Percentiles rank a stretch among this genome's conserved stretches.
phyloP scores from a whole-genome alignment of 1,140 invertebrate genomes.

The Hirudo medicinalis region DNA sequence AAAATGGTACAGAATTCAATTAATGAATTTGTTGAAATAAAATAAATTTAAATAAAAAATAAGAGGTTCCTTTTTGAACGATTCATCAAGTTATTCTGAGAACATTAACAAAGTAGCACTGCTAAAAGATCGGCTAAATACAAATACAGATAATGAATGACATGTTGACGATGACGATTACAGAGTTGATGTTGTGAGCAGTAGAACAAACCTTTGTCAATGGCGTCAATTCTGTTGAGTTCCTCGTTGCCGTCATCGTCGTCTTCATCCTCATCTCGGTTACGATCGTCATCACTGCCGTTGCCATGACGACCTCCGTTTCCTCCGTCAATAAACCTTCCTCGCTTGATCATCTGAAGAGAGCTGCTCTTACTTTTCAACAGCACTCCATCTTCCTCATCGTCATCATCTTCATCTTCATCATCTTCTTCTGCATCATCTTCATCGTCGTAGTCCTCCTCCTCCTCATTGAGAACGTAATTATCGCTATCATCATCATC shows the following conservation, averaged over 20 bases:
- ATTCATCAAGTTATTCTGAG: too few species aligned
- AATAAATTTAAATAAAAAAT: too few species aligned
- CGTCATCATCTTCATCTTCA: neutral
- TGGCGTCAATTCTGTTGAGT: neutral
- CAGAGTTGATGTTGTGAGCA: neutral
- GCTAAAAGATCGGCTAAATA: too few species aligned
- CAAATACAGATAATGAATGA: too few species aligned
- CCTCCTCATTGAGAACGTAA: neutral
- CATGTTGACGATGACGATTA: neutral
- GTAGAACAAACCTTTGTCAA: neutral
- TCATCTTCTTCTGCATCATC: neutral
- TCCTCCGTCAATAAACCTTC: too few species aligned
- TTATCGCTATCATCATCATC: neutral
- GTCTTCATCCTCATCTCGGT: neutral
- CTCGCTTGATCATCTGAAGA: slow-evolving; percentile 3
- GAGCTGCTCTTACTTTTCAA: neutral
- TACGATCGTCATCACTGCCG: neutral
- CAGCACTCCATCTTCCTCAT: neutral
- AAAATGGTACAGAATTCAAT: too few species aligned
- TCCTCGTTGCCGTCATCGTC: slow-evolving; percentile 4
- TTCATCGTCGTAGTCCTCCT: neutral
- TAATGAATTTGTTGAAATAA: too few species aligned
- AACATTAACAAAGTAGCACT: too few species aligned
- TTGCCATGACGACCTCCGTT: neutral
- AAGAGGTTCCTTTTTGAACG: too few species aligned